A percentile compares a stretch with the other conserved stretches of the same genome.
Conservation (phyloP, 1,140 invertebrate species). For the Bathynomus jamesi region DNA sequence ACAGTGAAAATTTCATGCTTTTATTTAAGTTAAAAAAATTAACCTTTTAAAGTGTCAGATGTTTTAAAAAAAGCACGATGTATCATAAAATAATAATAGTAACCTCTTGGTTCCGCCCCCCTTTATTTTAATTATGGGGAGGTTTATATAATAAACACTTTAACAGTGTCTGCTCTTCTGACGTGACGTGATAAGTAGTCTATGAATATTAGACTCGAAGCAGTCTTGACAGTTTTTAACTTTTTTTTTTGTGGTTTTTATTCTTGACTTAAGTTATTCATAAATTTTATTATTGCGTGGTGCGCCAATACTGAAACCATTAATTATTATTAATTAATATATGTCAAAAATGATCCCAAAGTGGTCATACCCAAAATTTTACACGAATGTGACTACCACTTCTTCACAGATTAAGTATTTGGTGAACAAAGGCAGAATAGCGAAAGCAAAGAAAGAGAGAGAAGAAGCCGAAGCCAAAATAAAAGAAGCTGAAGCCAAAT, state of each 20-base stretch:
- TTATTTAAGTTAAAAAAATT: too few relatives aligned
- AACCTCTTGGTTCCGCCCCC: too few relatives aligned
- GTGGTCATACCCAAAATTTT: neutral
- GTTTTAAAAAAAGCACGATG: too few relatives aligned
- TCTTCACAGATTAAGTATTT: constrained; percentile 8
- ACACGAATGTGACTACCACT: neutral
- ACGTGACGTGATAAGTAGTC: too few relatives aligned
- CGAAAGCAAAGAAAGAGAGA: constrained; percentile 11
- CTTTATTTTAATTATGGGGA: too few relatives aligned
- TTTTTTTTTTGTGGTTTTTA: neutral
- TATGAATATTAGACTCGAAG: too few relatives aligned
- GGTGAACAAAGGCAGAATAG: constrained; percentile 8
- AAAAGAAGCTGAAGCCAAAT: constrained; percentile 5
- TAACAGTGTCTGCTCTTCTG: too few relatives aligned
- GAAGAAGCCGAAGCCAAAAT: constrained; percentile 9
- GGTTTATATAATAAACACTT: too few relatives aligned
- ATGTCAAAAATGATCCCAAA: neutral
- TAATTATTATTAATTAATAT: neutral
- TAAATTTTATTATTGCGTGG: neutral
- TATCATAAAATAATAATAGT: too few relatives aligned
- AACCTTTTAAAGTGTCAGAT: too few relatives aligned
- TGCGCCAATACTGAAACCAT: neutral
- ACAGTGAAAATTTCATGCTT: too few relatives aligned
- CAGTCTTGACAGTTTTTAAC: neutral
- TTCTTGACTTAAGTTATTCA: neutral